A percentile compares a stretch with the other conserved stretches of the same genome.
These are phyloP conservation scores for Acanthis flammea DNA, from an alignment of 2,797 vertebrate genomes.

Conservation along the genomic window DNA sequence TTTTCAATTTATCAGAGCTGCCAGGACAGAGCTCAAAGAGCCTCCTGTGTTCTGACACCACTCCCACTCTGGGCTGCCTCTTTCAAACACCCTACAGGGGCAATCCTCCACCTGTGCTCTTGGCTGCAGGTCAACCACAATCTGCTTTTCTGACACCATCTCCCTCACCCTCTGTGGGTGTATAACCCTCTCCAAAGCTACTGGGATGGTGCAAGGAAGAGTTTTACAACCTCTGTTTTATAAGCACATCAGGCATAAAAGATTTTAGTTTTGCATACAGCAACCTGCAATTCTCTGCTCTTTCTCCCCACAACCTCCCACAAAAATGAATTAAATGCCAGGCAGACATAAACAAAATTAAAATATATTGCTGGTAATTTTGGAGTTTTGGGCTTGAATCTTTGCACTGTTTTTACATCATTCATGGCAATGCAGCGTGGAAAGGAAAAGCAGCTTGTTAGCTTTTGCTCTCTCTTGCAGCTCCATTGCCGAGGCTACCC, in stretches of 20 bases:
- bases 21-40: not conserved
- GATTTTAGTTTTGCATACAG: not conserved
- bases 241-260: not conserved
- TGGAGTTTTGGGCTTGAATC: not conserved
- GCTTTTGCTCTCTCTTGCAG: not conserved
- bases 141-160: not conserved
- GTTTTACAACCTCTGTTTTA: not conserved
- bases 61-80: fast-evolving
- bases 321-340: not conserved
- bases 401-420: not conserved
- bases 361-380: not conserved
- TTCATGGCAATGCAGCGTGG: fast-evolving
- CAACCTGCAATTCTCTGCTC: not conserved
- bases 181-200: not conserved
- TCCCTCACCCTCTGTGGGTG: not conserved
- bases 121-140: not conserved
- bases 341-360: not conserved
- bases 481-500: not conserved
- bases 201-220: not conserved
- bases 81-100: not conserved
- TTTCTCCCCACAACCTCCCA: not conserved
- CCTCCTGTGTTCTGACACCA: not conserved
- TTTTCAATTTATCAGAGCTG: not conserved
- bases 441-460: not conserved
- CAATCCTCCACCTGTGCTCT: not conserved